Evolutionary conservation across 1,140 invertebrate genomes (phyloP).

Genomic region (Caenorhabditis brenneri): DNA sequence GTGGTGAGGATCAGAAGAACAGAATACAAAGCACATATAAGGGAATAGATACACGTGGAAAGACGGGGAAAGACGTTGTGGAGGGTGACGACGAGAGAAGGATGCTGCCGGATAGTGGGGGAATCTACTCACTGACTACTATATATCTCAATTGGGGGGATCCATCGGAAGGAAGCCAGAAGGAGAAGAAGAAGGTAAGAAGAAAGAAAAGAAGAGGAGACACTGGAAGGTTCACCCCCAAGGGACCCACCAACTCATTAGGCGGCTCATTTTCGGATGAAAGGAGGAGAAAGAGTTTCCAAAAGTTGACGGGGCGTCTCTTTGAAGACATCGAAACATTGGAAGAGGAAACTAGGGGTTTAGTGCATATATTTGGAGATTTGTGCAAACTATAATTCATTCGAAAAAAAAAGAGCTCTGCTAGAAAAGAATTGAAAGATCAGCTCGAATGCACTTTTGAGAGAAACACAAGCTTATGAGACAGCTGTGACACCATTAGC

Average conservation of each 20-base stretch:
- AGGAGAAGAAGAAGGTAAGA: not conserved
- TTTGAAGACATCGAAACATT: not conserved
- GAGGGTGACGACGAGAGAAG: not conserved
- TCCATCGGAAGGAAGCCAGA: not conserved
- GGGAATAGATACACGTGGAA: not conserved
- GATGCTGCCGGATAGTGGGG: not conserved
- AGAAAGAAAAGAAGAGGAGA: not conserved
- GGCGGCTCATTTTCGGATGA: constrained; percentile 39
- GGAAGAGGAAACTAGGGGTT: not conserved
- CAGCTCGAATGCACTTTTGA: too few relatives aligned
- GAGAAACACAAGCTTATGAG: too few relatives aligned
- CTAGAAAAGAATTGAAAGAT: too few relatives aligned
- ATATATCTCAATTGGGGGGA: constrained; percentile 18
- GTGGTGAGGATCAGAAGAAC: not conserved
- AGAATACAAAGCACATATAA: constrained; percentile 20
- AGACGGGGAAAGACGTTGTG: not conserved
- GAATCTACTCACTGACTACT: constrained; percentile 25
- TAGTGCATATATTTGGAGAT: too few relatives aligned
- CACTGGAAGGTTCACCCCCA: not conserved
- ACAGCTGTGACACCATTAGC: too few relatives aligned
- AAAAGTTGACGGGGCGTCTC: too few relatives aligned
- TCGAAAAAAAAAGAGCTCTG: too few relatives aligned
- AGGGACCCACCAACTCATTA: constrained; percentile 42
- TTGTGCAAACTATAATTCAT: too few relatives aligned
- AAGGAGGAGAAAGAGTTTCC: constrained; percentile 1